These are phyloP conservation scores for Nematostella vectensis DNA, from an alignment of 92 coral and sea anemone genomes.

Conservation along the genomic window DNA sequence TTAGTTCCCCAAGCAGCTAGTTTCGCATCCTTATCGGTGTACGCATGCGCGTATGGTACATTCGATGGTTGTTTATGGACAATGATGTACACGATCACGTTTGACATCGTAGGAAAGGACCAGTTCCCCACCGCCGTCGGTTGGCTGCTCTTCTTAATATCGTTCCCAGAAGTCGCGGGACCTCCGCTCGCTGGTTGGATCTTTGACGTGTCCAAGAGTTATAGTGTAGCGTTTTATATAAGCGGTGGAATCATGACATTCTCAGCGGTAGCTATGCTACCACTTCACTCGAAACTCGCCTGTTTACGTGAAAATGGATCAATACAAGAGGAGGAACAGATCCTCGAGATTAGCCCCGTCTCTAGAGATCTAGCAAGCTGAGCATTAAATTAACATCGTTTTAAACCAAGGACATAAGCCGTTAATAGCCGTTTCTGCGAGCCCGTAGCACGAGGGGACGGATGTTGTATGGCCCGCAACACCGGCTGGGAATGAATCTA, in stretches of 20 bases:
- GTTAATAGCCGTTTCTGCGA: too few species aligned
- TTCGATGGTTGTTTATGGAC: slow-evolving; percentile 24
- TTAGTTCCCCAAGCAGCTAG: slow-evolving; percentile 20
- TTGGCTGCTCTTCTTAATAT: slow-evolving; percentile 5
- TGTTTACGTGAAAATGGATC: too few species aligned
- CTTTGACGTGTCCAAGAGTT: slow-evolving; percentile 20
- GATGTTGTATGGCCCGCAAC: too few species aligned
- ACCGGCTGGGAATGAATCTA: too few species aligned
- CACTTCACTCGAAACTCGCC: too few species aligned
- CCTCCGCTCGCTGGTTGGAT: slow-evolving; percentile 42
- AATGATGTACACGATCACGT: slow-evolving; percentile 3
- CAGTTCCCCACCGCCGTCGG: slow-evolving; percentile 16
- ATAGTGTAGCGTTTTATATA: slow-evolving; percentile 15
- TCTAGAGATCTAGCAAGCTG: too few species aligned
- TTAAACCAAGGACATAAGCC: too few species aligned
- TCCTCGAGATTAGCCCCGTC: too few species aligned
- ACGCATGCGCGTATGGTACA: slow-evolving; percentile 18
- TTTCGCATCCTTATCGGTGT: slow-evolving; percentile 19
- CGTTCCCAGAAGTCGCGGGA: slow-evolving; percentile 14
- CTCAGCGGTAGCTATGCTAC: neutral
- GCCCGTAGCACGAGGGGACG: too few species aligned
- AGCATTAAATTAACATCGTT: too few species aligned
- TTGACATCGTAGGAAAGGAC: slow-evolving; percentile 16
- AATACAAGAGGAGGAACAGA: too few species aligned
- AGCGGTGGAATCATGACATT: slow-evolving; percentile 6